A percentile compares a stretch with the other conserved stretches of the same genome.
Evolutionary conservation across 2,888 invertebrate species (phyloP).

Genomic region (Drosophila siamana): DNA sequence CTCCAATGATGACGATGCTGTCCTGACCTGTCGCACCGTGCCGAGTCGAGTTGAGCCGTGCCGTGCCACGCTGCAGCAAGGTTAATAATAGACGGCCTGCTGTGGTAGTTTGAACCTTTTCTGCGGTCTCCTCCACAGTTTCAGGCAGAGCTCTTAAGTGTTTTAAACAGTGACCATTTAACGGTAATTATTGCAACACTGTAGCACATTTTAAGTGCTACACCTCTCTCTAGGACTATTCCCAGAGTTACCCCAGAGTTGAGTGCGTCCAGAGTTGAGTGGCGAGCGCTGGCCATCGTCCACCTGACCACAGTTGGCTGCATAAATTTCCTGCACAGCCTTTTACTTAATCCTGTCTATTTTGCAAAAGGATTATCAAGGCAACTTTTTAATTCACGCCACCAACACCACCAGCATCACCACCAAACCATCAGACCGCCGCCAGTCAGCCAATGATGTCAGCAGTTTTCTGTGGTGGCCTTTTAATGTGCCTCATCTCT

Average conservation of each 20-base stretch:
- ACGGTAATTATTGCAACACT: conserved; percentile 80
- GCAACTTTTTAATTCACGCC: conserved; percentile 77
- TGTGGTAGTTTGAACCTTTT: conserved; percentile 61
- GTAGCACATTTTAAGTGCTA: conserved; percentile 79
- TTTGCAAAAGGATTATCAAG: conserved; percentile 80
- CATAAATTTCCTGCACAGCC: conserved; percentile 75
- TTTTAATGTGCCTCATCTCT: conserved; percentile 58
- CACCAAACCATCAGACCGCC: conserved; percentile 6
- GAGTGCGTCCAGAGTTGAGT: not conserved
- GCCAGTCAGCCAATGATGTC: conserved; percentile 58
- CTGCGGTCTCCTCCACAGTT: conserved; percentile 30
- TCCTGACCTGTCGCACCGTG: not conserved
- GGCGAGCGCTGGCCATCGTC: conserved; percentile 48
- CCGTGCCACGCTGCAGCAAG: conserved; percentile 33
- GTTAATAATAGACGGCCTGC: conserved; percentile 70
- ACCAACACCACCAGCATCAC: conserved; percentile 39
- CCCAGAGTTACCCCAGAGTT: not conserved
- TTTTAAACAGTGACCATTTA: conserved; percentile 79
- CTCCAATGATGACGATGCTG: conserved; percentile 15
- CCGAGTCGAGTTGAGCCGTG: too few relatives aligned
- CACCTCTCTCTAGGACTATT: conserved; percentile 14
- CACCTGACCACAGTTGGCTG: conserved; percentile 58
- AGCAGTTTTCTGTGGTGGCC: conserved; percentile 73
- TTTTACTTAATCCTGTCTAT: conserved; percentile 80
- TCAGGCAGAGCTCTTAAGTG: conserved; percentile 59